A percentile compares a stretch with the other conserved stretches of the same genome.
phyloP scores from a whole-genome alignment of 2,113 vertebrate species.

The Pseudopipra pipra region DNA sequence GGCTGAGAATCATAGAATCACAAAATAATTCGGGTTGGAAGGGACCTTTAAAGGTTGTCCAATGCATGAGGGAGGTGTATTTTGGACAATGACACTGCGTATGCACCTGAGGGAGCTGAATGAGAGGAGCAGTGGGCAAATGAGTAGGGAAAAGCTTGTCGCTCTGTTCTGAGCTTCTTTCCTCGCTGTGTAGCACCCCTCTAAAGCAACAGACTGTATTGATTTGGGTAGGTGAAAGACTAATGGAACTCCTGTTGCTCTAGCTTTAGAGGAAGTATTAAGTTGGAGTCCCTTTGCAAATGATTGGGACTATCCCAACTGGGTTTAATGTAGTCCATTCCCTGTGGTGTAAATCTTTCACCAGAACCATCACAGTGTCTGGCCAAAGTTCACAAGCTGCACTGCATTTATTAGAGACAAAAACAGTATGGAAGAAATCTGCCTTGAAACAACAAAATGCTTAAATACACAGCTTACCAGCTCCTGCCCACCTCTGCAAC shows the following conservation, averaged over 20 bases:
- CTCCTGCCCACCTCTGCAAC: neutral
- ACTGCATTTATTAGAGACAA: neutral
- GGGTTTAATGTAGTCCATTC: neutral
- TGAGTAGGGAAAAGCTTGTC: neutral
- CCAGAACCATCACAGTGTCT: neutral
- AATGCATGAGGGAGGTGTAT: neutral
- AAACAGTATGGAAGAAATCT: neutral
- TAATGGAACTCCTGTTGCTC: neutral
- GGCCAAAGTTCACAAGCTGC: neutral
- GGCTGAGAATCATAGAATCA: neutral
- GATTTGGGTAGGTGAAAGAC: neutral
- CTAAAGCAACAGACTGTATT: neutral
- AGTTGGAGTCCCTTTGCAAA: neutral
- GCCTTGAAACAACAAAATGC: neutral
- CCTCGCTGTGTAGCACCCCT: neutral
- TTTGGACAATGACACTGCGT: rapidly evolving
- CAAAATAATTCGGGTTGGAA: neutral
- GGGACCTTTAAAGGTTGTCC: neutral
- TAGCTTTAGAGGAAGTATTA: neutral
- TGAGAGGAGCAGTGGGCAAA: neutral
- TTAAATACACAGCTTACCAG: neutral
- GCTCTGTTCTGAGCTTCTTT: neutral
- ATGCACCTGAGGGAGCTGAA: neutral
- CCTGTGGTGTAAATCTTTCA: neutral
- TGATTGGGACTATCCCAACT: neutral